phyloP scores from a whole-genome alignment of 2,113 vertebrate genomes.

The Triplophysa tibetana region DNA sequence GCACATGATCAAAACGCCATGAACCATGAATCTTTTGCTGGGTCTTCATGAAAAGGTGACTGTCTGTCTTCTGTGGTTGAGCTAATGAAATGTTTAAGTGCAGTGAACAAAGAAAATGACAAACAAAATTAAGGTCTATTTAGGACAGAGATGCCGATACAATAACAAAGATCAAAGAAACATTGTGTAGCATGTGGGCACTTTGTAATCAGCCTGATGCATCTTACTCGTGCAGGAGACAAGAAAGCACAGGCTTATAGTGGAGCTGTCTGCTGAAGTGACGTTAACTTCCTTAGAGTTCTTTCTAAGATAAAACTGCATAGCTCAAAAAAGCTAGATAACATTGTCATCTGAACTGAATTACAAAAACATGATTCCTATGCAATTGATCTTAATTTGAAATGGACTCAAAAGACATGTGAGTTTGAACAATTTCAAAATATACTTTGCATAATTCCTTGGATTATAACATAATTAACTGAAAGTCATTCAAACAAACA shows the following conservation, averaged over 20 bases:
- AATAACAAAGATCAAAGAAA: slow-evolving; percentile 14
- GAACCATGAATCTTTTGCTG: slow-evolving; percentile 20
- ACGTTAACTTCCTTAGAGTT: background rate
- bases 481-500: too few species aligned
- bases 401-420: too few species aligned
- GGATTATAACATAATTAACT: too few species aligned
- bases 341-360: background rate
- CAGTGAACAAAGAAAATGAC: slow-evolving; percentile 43
- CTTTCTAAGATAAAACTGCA: background rate
- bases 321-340: background rate
- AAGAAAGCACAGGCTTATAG: background rate
- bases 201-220: background rate
- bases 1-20: background rate
- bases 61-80: background rate
- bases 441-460: too few species aligned
- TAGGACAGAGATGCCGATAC: slow-evolving; percentile 33
- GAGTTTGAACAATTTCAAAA: too few species aligned
- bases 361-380: too few species aligned
- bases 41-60: slow-evolving; percentile 27
- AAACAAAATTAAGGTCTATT: slow-evolving; percentile 56
- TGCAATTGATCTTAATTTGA: too few species aligned
- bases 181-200: slow-evolving; percentile 24
- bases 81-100: slow-evolving; percentile 26
- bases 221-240: background rate
- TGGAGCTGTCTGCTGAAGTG: background rate